Base-by-base conservation (phyloP, 2,797 vertebrate genomes). In the Rhynchonycteris naso region DNA sequence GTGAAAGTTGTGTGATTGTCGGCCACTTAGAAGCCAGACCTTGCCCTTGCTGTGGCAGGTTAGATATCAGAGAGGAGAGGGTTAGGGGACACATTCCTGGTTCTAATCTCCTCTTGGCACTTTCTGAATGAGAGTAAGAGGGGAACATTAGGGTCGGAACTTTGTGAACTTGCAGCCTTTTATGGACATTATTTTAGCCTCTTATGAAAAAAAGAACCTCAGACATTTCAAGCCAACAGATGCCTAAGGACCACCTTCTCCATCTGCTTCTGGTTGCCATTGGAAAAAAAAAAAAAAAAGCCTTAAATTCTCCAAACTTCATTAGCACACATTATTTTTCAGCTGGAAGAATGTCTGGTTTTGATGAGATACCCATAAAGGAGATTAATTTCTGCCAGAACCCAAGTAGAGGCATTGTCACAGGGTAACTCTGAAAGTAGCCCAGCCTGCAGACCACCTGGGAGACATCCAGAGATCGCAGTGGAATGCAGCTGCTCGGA, bases 91-190 rank as follows among this genome's bases (percentile, higher is more conserved):
- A 80, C 91, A 96, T 96, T 97, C 95, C 90, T 89, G 50, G 59
- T 93, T 92, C 86, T 95, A 96, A 95, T 96, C 96, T 96, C 74
- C 33, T 84, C 30, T 93, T 78, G 78, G 61, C 90, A 92, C 24
- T 96, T 95, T 97, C 85, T 82, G 30, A 33, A 54, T 5, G 19
- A 94, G 90, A 89, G 81, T 58, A 76, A 90, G 59, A 58, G 13
- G 72, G 86, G 14, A 74, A 56, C 14, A 5, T 2, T 63, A 65
- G 33, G 35, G 65, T 71, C 50, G 43, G 59, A 79, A 76, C 72
- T 90, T 92, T 68, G 75, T 80, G 66, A 91, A 91, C 69, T 93
- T 76, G 66, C 80, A 90, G 74, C 0, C 97, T 96, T 97, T 97
- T 90, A 95, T 86, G 69, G 92, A 87, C 71, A 75, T 75, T 75